Base-by-base conservation (phyloP, 2,797 vertebrate species). In the Lagodon rhomboides region DNA sequence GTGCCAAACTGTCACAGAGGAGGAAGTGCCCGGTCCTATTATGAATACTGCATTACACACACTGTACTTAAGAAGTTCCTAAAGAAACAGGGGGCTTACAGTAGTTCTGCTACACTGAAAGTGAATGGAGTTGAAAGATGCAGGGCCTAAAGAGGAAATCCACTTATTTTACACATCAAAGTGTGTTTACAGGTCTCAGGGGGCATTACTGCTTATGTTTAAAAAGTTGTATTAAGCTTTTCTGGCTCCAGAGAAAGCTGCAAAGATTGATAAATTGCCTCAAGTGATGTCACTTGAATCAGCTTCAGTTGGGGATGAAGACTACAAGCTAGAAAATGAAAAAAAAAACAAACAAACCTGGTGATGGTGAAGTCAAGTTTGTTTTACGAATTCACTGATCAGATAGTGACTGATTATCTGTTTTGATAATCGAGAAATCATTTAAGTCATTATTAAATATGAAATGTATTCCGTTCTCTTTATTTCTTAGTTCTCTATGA, bases 11-110 rank as follows among this genome's bases (percentile, higher is more conserved):
- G 55, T 34, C 64, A 55, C 68, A 69, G 17, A 68, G 61, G 79
- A 81, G 77, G 85, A 85, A 84, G 82, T 47, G 67, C 79, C 25
- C 34, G 25, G n/a, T 77, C 3, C 27, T 27, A n/a, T 34, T 3
- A 61, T n/a, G 25, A 18, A 18, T 8, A 17, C 27, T 18, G 20
- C 44, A 30, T 20, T 13, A 12, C 12, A 34, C 22, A 44, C 41
- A 69, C 38, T 38, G 38, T 38, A 38, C 38, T 20, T 30, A 10
- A 2, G 41, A 3, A 46, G 16, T 22, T n/a, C 10, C 20, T 41
- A 3, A 47, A 56, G 38, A 53, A 15, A 41, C 9, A 10, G 15
- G 9, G 22, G 10, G n/a, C n/a, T 41, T 1, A 3, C 8, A 53
- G 8, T 9, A n/a, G 34, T 13, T 41, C 50, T 47, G 25, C 27